Percentiles rank a stretch among this genome's conserved stretches.
Conservation (phyloP, 2,888 invertebrate genomes). For the Stictocephala bisonia region DNA sequence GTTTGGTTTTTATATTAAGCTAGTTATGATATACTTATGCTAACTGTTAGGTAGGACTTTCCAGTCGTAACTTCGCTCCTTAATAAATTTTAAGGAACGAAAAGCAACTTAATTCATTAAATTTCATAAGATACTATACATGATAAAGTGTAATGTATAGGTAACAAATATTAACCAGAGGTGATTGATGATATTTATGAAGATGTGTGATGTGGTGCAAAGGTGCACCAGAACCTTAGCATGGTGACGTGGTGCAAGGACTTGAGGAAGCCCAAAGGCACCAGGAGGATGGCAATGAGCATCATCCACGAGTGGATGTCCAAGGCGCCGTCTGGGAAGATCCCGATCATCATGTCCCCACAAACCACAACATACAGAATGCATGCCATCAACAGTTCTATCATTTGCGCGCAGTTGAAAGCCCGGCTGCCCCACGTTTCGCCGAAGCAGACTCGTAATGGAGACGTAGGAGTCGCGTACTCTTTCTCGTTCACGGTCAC, state of each 20-base stretch:
- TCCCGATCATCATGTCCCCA: slow-evolving; percentile 94
- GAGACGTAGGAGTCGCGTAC: slow-evolving; percentile 95
- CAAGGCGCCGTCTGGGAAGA: slow-evolving; percentile 88
- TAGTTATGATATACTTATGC: no score
- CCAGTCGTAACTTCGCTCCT: no score
- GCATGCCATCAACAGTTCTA: slow-evolving; percentile 98
- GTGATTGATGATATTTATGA: slow-evolving; percentile 95
- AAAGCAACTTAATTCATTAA: no score
- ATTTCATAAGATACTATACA: no score
- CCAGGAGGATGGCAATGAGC: slow-evolving; percentile 89
- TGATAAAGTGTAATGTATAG: no score
- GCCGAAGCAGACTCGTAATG: slow-evolving; percentile 94
- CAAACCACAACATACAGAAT: slow-evolving; percentile 98
- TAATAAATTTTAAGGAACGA: no score
- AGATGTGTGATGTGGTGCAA: slow-evolving; percentile 97
- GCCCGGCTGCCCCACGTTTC: slow-evolving; percentile 88
- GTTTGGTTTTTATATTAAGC: no score
- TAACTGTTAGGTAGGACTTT: no score
- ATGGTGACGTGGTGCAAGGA: slow-evolving; percentile 93
- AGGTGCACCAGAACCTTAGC: slow-evolving; percentile 99
- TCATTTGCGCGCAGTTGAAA: slow-evolving; percentile 95
- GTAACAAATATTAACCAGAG: no score
- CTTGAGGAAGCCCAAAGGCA: slow-evolving; percentile 94
- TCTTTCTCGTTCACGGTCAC: slow-evolving; percentile 77
- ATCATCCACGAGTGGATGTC: slow-evolving; percentile 98